Base-by-base conservation (phyloP, 2,113 vertebrate species). In the Gavia stellata region DNA sequence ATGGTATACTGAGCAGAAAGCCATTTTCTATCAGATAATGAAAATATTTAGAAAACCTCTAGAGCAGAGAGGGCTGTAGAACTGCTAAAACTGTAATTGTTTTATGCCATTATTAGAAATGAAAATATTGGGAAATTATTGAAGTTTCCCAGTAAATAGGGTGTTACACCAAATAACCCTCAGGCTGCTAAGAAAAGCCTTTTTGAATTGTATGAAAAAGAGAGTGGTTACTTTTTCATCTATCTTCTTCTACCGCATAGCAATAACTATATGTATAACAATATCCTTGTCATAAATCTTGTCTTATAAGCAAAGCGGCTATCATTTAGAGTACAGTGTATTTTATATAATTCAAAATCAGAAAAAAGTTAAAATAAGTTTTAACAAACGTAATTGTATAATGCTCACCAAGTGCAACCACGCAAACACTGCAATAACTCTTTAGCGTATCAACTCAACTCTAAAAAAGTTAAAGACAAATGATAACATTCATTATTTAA, bases 1-100 rank as follows among this genome's bases (percentile, higher is more conserved):
- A 97, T 96, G 97, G 96, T 97, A 89, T 97, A 95, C 93, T 98
- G 98, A 98, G 97, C 98, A 98, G 96, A 98, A 98, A 98, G 97
- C 67, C 97, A 97, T 98, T 98, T 97, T 93, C 92, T 96, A 97
- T 97, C 96, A 97, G 82, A 73, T 82, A 92, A 91, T 96, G 90
- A 97, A 97, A 96, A 97, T 98, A 98, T 97, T 97, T 97, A 88
- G 90, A 95, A 97, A 97, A 93, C 92, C 86, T 96, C 70, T 94
- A 92, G 91, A 96, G 92, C 95, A 98, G 94, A 91, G 67, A 97
- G 72, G 56, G 74, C 91, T 98, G 95, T 84, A 95, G 96, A 96
- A 98, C 65, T 97, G 92, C 90, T 97, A 79, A 96, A 98, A 96
- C 68, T 74, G 34, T 97, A 97, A 95, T 96, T 96, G 90, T 93